Evolutionary conservation across 1,140 invertebrate species (phyloP).

Genomic region (Sycophaga agraensis): DNA sequence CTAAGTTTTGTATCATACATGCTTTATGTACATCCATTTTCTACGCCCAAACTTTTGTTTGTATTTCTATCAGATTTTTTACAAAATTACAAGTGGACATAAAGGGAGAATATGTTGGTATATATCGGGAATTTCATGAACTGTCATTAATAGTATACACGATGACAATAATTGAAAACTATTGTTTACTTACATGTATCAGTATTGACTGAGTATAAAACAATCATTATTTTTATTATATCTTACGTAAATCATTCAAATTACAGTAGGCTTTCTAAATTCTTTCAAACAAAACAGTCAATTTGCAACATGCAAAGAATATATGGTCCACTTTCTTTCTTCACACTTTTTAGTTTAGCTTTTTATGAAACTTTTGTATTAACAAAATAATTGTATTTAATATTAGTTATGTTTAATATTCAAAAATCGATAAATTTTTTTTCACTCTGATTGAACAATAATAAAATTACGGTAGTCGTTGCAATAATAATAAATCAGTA

Average conservation of each 20-base stretch:
- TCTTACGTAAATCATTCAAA: neutral
- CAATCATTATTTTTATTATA: neutral
- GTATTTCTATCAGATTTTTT: no score
- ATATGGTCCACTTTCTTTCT: no score
- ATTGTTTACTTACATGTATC: neutral
- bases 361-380: no score
- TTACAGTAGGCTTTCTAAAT: neutral
- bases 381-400: neutral
- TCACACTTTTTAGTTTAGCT: no score
- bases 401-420: neutral
- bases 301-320: constrained; percentile 13
- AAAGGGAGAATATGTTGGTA: neutral
- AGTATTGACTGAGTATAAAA: neutral
- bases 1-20: constrained; percentile 9
- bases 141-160: neutral
- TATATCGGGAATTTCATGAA: neutral
- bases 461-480: neutral
- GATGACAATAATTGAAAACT: neutral
- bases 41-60: neutral
- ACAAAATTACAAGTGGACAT: neutral
- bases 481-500: neutral
- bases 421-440: no score
- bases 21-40: constrained; percentile 3
- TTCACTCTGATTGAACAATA: no score
- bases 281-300: neutral